Percentiles rank a stretch among this genome's conserved stretches.
phyloP scores from a whole-genome alignment of 2,797 vertebrate species.

The Telmatherina bonti region DNA sequence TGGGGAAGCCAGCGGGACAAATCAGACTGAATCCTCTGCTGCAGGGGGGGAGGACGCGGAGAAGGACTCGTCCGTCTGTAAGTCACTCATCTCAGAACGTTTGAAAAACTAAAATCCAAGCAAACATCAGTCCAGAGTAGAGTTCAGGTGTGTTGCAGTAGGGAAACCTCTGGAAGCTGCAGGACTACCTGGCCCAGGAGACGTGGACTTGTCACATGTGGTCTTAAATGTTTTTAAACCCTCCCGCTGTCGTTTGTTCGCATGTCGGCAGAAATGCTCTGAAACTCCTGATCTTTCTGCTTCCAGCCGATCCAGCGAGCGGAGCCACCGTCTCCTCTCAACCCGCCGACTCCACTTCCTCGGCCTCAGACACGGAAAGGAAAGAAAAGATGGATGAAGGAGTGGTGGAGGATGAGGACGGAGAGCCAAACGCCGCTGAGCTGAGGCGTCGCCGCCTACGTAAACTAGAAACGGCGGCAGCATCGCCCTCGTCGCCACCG shows the following conservation, averaged over 20 bases:
- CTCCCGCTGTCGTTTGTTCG: too few species aligned
- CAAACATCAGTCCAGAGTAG: too few species aligned
- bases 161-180: too few species aligned
- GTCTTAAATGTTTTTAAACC: too few species aligned
- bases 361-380: conserved; percentile 66
- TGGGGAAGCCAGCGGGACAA: conserved; percentile 51
- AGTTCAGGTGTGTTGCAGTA: too few species aligned
- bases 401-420: conserved; percentile 72
- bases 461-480: conserved; percentile 86
- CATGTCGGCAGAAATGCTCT: too few species aligned
- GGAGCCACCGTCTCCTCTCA: conserved; percentile 72
- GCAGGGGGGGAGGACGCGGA: conserved; percentile 39
- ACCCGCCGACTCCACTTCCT: conserved; percentile 69
- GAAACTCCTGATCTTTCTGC: not conserved
- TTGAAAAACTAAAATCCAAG: too few species aligned
- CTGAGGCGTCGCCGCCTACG: conserved; percentile 90
- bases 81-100: conserved; percentile 26
- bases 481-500: conserved; percentile 44
- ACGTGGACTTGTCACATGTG: too few species aligned
- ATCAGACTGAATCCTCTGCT: not conserved
- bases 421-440: conserved; percentile 88
- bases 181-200: too few species aligned
- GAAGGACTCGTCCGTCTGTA: conserved; percentile 55
- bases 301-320: conserved; percentile 57
- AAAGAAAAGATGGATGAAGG: conserved; percentile 58